phyloP scores from a whole-genome alignment of 2,888 invertebrate species.

The Ptilodon capucinus region DNA sequence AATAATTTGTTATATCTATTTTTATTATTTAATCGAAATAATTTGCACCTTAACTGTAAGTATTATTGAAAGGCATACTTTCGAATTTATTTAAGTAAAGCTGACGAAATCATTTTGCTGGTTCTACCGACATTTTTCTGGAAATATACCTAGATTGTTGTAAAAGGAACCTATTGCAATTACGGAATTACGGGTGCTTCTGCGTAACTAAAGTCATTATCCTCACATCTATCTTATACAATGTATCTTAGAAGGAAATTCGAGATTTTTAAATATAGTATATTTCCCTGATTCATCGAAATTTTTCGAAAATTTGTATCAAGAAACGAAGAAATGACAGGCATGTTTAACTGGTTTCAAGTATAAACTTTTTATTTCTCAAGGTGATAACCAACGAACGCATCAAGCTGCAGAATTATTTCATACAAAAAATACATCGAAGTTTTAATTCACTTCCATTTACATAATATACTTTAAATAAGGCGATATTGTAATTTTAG shows the following conservation, averaged over 20 bases:
- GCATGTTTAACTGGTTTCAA: constrained; percentile 15
- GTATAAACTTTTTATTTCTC: constrained; percentile 20
- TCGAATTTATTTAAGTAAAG: neutral
- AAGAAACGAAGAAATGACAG: constrained; percentile 13
- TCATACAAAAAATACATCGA: constrained; percentile 11
- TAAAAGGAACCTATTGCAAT: too few species aligned
- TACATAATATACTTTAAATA: constrained; percentile 15
- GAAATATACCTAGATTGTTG: too few species aligned
- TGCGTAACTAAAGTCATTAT: too few species aligned
- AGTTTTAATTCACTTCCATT: constrained; percentile 12
- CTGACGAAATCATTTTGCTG: neutral
- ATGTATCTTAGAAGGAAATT: too few species aligned
- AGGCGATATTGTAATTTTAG: constrained; percentile 1
- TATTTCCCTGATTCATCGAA: neutral
- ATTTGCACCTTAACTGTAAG: neutral
- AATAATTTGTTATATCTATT: neutral
- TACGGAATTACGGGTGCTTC: neutral
- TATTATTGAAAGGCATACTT: neutral
- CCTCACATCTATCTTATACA: too few species aligned
- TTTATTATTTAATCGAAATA: neutral
- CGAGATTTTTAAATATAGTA: too few species aligned
- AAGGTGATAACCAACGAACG: constrained; percentile 13
- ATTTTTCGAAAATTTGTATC: neutral
- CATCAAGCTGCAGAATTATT: constrained; percentile 7
- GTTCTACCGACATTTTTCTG: neutral